phyloP scores from a whole-genome alignment of 1,140 invertebrate genomes.

The Pemphigus obesinymphae region DNA sequence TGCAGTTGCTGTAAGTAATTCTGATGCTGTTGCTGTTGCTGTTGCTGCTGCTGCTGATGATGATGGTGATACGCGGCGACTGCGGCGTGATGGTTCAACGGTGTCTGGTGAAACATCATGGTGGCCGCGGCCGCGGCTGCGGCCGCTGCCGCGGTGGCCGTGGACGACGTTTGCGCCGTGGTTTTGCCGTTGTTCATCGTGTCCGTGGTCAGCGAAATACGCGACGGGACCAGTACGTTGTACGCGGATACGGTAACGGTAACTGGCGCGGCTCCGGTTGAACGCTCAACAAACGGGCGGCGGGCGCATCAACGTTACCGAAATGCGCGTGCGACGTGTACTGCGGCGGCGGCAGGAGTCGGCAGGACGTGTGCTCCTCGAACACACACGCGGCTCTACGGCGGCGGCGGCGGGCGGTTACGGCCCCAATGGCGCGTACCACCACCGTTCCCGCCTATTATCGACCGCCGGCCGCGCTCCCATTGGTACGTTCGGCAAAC shows the following conservation, averaged over 20 bases:
- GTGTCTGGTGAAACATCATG: too few species aligned
- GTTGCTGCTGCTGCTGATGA: neutral
- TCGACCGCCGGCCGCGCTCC: conserved; percentile 13
- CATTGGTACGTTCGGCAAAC: neutral
- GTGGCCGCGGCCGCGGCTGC: neutral
- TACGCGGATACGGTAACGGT: neutral
- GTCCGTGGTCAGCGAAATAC: neutral
- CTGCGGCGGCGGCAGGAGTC: neutral
- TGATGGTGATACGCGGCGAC: neutral
- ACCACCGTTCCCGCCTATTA: conserved; percentile 21
- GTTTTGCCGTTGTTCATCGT: neutral
- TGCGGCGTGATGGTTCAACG: too few species aligned
- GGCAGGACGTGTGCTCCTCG: too few species aligned
- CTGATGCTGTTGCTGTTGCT: neutral
- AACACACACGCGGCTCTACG: neutral
- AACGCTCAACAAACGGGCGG: neutral
- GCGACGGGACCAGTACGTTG: neutral
- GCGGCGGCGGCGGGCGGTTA: neutral
- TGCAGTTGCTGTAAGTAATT: neutral
- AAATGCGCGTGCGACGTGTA: neutral
- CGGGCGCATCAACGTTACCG: neutral
- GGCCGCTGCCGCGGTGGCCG: neutral
- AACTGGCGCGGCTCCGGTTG: neutral
- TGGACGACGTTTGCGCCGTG: neutral
- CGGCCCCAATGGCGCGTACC: conserved; percentile 6